Evolutionary conservation across 2,888 invertebrate species (phyloP), one percentile per base, ranked within the genome.

Genomic region (Leucophenga montana): DNA sequence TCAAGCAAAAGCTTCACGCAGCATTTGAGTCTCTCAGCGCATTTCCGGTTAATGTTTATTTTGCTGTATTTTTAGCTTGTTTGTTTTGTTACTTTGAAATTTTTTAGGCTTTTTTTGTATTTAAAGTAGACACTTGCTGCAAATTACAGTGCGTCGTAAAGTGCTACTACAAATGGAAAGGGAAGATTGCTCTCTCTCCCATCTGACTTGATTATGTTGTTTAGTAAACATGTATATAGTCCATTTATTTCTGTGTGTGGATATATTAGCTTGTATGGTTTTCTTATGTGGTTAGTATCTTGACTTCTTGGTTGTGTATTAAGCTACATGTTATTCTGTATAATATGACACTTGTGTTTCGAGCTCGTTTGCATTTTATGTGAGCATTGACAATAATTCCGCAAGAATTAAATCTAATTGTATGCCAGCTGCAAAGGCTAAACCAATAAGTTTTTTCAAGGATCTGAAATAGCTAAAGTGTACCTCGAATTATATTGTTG

Each of bases 81-180:
- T 39, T 27, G 27, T 27, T 27, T 27, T 27, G 27, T 39, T 39
- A 39, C 9, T 39, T 39, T 11, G 11, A 1, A 5, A 11, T 39
- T 53, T 11, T 16, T 53, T 53, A 4, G 6, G 6, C 16, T 3
- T 54, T 54, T 20, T 54, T 54, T 54, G 11, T 18, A 9, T 18
- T 54, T 18, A 54, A 13, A 20, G 18, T 18, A 54, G 18, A 61
- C 39, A 39, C 39, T 61, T 39, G 16, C 18, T 61, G 39, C 61
- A 61, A 61, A 61, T 61, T 61, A 61, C 61, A 31, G 16, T 39
- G 18, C 33, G 18, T 61, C 61, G 39, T 61, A 39, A 61, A 61
- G 61, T 61, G 61, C 20, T 13, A n/a, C 39, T 61, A 39, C 33
- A 31, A 59, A 59, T n/a, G 59, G 59, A 16, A 33, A 61, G 39